Evolutionary conservation across 2,888 invertebrate genomes (phyloP).

Genomic region (Himalopsyche japonica): DNA sequence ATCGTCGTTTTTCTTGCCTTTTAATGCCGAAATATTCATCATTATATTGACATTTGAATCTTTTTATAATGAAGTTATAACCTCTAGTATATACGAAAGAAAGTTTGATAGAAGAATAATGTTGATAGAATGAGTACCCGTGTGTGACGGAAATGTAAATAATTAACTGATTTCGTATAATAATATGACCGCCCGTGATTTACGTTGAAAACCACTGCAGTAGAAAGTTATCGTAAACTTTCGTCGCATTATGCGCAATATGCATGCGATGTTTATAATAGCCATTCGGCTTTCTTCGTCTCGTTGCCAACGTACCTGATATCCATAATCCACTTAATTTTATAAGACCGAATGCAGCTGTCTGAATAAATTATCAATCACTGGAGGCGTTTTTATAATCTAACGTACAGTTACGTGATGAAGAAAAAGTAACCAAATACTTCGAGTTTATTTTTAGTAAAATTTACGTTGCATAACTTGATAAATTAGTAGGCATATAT

Average conservation of each 20-base stretch:
- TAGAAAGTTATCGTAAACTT: background rate
- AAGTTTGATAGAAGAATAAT: too few species aligned
- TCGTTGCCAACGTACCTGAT: background rate
- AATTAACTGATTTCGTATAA: too few species aligned
- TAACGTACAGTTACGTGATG: background rate
- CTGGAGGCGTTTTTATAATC: background rate
- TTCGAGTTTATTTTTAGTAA: too few species aligned
- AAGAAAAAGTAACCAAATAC: background rate
- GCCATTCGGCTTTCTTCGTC: background rate
- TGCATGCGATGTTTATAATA: background rate
- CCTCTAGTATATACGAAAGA: too few species aligned
- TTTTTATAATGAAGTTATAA: too few species aligned
- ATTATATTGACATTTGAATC: too few species aligned
- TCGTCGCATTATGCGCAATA: background rate
- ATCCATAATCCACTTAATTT: background rate
- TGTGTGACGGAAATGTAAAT: too few species aligned
- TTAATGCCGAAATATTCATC: too few species aligned
- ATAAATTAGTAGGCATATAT: too few species aligned
- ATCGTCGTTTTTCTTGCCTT: too few species aligned
- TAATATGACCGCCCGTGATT: background rate
- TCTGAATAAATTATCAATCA: background rate
- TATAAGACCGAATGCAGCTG: background rate
- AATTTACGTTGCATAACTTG: too few species aligned
- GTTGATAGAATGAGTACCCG: too few species aligned
- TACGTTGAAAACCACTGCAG: background rate